A percentile compares a stretch with the other conserved stretches of the same genome.
Conservation (phyloP, 2,888 invertebrate genomes). For the Priocnemis perturbator region DNA sequence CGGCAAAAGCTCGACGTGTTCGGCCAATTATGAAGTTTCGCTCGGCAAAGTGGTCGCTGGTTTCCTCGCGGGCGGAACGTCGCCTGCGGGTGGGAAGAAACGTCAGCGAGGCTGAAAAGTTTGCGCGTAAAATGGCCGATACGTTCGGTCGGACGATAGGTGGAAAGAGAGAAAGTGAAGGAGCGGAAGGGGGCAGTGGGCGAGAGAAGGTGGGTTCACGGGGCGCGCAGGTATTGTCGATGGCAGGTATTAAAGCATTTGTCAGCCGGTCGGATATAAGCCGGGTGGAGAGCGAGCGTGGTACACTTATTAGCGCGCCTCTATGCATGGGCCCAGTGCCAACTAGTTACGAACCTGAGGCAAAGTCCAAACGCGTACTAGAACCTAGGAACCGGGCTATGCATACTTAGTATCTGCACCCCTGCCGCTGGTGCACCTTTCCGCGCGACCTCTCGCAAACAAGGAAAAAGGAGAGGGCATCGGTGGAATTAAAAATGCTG, state of each 20-base stretch:
- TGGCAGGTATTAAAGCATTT: slow-evolving; percentile 73
- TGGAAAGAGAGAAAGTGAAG: background rate
- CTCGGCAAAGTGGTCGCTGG: background rate
- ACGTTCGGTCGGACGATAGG: slow-evolving; percentile 9
- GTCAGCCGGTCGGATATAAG: slow-evolving; percentile 69
- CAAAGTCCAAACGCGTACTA: slow-evolving; percentile 61
- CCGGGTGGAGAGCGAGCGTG: slow-evolving; percentile 28
- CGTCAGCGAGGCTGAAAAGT: slow-evolving; percentile 7
- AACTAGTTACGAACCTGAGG: slow-evolving; percentile 70
- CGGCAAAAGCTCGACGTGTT: background rate
- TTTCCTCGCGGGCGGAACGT: background rate
- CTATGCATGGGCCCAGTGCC: slow-evolving; percentile 71
- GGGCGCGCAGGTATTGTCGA: slow-evolving; percentile 59
- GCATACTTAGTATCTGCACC: slow-evolving; percentile 51
- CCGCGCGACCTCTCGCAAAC: background rate
- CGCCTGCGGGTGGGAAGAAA: background rate
- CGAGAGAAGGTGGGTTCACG: background rate
- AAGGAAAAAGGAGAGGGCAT: background rate
- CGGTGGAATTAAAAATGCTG: slow-evolving; percentile 8
- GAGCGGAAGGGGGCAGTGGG: background rate
- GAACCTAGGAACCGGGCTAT: slow-evolving; percentile 50
- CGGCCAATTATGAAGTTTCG: slow-evolving; percentile 44
- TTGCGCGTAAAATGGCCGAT: background rate
- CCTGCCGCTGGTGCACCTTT: slow-evolving; percentile 20
- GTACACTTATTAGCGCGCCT: slow-evolving; percentile 66